phyloP scores from a whole-genome alignment of 2,113 vertebrate species.

The Sinocyclocheilus rhinocerous region DNA sequence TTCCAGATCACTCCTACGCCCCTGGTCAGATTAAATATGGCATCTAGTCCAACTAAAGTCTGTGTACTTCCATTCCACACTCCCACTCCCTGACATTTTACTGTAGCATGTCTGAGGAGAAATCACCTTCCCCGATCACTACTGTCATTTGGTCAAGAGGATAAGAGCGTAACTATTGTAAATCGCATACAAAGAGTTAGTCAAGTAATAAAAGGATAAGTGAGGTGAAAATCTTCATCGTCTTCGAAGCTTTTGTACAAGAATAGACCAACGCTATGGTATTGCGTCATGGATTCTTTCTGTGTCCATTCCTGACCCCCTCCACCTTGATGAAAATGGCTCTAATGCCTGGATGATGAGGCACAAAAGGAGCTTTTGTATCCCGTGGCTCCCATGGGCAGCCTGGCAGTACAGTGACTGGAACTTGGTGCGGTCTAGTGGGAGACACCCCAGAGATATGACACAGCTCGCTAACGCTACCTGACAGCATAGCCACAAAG shows the following conservation, averaged over 20 bases:
- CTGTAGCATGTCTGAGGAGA: background rate
- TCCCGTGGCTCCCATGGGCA: constrained; percentile 72
- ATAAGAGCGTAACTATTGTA: constrained; percentile 25
- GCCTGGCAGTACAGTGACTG: constrained; percentile 67
- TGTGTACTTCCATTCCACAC: background rate
- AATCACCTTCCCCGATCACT: background rate
- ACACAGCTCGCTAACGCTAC: constrained; percentile 76
- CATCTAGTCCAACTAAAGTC: background rate
- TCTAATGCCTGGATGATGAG: constrained; percentile 75
- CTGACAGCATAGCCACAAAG: constrained; percentile 80
- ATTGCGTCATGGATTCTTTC: background rate
- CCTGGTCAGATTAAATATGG: constrained; percentile 5
- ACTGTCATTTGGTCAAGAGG: background rate
- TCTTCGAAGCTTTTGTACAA: background rate
- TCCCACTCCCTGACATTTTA: constrained; percentile 7
- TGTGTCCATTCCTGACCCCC: constrained; percentile 23
- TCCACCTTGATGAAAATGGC: constrained; percentile 58
- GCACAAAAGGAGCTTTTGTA: constrained; percentile 81
- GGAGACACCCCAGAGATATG: constrained; percentile 71
- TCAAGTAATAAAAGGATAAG: background rate
- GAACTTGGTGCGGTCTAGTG: constrained; percentile 69
- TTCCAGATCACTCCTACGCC: constrained; percentile 6
- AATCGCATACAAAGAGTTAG: background rate
- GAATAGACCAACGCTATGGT: background rate
- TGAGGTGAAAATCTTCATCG: background rate